phyloP scores from a whole-genome alignment of 2,113 vertebrate genomes.

The Aphelocoma coerulescens region DNA sequence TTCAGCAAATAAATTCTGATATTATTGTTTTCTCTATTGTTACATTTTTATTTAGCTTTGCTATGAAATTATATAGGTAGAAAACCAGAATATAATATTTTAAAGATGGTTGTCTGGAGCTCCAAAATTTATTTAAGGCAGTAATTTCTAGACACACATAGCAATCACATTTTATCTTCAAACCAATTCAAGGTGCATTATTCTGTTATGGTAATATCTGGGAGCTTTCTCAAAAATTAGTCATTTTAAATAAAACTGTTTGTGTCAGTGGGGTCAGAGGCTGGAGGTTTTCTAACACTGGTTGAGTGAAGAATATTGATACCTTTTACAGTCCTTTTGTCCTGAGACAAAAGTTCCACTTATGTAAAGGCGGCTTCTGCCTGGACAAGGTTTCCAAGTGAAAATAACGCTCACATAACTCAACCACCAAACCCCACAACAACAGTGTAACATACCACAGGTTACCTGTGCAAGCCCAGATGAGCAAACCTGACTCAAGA shows the following conservation, averaged over 20 bases:
- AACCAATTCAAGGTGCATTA: conserved; percentile 30
- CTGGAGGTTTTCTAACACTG: neutral
- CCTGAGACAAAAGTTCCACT: neutral
- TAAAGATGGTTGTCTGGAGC: conserved; percentile 11
- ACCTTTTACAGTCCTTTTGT: neutral
- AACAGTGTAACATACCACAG: neutral
- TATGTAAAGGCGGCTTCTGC: neutral
- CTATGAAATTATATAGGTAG: conserved; percentile 18
- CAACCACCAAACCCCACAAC: neutral
- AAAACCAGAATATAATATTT: neutral
- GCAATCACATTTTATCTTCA: conserved; percentile 25
- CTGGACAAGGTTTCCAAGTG: neutral
- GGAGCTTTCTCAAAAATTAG: conserved; percentile 33
- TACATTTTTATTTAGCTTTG: conserved; percentile 28
- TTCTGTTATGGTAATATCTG: neutral
- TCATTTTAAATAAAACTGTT: conserved; percentile 43
- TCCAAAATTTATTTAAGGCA: conserved; percentile 31
- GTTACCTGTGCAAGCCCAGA: neutral
- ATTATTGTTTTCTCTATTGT: conserved; percentile 9
- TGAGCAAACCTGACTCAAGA: rapidly evolving
- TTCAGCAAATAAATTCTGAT: conserved; percentile 34
- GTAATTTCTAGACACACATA: neutral
- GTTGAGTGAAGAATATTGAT: neutral
- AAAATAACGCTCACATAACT: neutral
- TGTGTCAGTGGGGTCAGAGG: neutral